These are phyloP conservation scores for Anarrhichthys ocellatus DNA, from an alignment of 2,113 vertebrate genomes.

Conservation along the genomic window DNA sequence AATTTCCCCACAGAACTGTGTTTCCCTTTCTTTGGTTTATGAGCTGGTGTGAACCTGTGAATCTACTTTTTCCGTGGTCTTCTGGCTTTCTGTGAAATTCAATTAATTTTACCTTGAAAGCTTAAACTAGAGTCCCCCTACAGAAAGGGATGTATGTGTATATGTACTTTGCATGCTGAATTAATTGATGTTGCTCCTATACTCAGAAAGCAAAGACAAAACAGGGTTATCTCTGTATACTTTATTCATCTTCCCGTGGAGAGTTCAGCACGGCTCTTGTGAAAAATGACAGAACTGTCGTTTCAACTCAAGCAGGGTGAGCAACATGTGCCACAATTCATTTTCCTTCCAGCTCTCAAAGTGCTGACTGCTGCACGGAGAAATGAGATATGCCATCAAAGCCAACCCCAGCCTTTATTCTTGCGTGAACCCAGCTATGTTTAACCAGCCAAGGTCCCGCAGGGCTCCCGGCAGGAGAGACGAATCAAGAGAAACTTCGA, in stretches of 20 bases:
- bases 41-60: not conserved
- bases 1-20: not conserved
- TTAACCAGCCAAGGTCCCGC: constrained; percentile 41
- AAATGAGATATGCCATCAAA: constrained; percentile 68
- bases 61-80: not conserved
- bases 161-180: not conserved
- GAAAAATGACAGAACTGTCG: constrained; percentile 59
- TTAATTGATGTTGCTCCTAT: constrained; percentile 9
- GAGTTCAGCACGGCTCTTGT: constrained; percentile 27
- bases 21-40: not conserved
- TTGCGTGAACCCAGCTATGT: constrained; percentile 44
- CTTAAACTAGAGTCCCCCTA: not conserved
- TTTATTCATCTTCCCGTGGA: constrained; percentile 18
- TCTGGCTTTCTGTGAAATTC: not conserved
- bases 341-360: constrained; percentile 47
- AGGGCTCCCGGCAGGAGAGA: constrained; percentile 32
- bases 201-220: constrained; percentile 1
- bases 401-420: constrained; percentile 61
- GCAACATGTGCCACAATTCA: constrained; percentile 46
- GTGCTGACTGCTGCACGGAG: constrained; percentile 45
- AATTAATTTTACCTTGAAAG: not conserved
- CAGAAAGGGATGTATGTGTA: not conserved
- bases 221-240: constrained; percentile 14
- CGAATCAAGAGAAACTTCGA: constrained; percentile 49
- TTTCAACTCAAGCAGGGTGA: constrained; percentile 50